Percentiles rank a stretch among this genome's conserved stretches.
phyloP scores from a whole-genome alignment of 2,888 invertebrate species.

The Corbicula japonica region DNA sequence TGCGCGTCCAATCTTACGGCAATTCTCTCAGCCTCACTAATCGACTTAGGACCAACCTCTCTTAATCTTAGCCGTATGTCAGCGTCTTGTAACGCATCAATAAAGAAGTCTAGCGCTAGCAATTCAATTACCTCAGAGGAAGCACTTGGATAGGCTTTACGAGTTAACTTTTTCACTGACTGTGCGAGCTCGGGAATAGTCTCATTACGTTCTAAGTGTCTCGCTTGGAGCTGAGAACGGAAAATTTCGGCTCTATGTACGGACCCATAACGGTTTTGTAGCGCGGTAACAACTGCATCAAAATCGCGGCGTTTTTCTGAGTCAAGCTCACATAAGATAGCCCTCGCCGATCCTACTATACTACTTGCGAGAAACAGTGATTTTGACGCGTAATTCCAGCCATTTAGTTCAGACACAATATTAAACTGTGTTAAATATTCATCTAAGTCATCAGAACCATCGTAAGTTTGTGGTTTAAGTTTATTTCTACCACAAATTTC shows the following conservation, averaged over 20 bases:
- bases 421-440: slow-evolving; percentile 60
- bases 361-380: slow-evolving; percentile 55
- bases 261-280: slow-evolving; percentile 59
- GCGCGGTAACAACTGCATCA: slow-evolving; percentile 28
- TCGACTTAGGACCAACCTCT: slow-evolving; percentile 38
- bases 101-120: slow-evolving; percentile 56
- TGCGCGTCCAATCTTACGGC: slow-evolving; percentile 48
- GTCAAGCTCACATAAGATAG: slow-evolving; percentile 46
- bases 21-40: slow-evolving; percentile 45
- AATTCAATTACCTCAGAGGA: slow-evolving; percentile 22
- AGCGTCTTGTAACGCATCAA: slow-evolving; percentile 55
- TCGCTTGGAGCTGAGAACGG: slow-evolving; percentile 42
- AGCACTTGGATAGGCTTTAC: slow-evolving; percentile 55
- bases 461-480: slow-evolving; percentile 49
- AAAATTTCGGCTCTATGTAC: slow-evolving; percentile 49
- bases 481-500: background rate
- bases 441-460: slow-evolving; percentile 54
- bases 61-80: slow-evolving; percentile 51
- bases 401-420: slow-evolving; percentile 58
- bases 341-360: slow-evolving; percentile 39
- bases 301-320: slow-evolving; percentile 35
- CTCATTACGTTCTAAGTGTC: slow-evolving; percentile 45
- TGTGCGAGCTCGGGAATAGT: slow-evolving; percentile 60
- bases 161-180: slow-evolving; percentile 49
- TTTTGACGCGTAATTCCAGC: slow-evolving; percentile 86